Evolutionary conservation across 2,888 invertebrate species (phyloP), one percentile per base, ranked within the genome.

Genomic region (Augochlorella aurata): DNA sequence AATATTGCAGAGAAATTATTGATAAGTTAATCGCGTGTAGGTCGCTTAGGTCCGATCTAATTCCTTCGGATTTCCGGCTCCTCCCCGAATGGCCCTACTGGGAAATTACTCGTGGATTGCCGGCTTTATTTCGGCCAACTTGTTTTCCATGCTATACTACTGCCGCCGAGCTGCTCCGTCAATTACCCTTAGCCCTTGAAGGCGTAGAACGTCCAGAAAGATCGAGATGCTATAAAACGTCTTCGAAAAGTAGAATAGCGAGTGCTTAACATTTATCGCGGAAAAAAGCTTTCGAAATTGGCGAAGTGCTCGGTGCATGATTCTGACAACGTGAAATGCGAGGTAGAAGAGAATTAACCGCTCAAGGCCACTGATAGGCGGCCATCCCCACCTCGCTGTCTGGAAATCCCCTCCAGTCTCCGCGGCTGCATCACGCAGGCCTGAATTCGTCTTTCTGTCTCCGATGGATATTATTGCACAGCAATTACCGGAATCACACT

Each of bases 91-190:
- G 65, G 73, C 83, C 58, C 86, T 85, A 75, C 45, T 81, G 86
- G 86, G 85, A 86, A 86, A 86, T 86, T 83, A 86, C 73, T 71
- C 52, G 77, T 66, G 29, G 58, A 74, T 66, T 18, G 65, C 47
- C 54, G 24, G 66, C 44, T 65, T 72, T 66, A 58, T 70, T 68
- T 67, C 68, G 45, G 29, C 68, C 49, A 8, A 29, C 16, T 67
- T 47, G 50, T 66, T 79, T 82, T 77, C 61, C 58, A 79, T 47
- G 68, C 61, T 58, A 58, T 71, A 58, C 68, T 72, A 54, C 74
- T 54, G 58, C 52, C 72, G 77, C 82, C 71, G 74, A 82, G 74
- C 74, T 69, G 18, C 45, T 54, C 14, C 14, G 9, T 14, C 66
- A 8, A 7, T 0, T 12, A 12, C 7, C 14, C 14, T 7, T 66